phyloP scores from a whole-genome alignment of 30 jellyfish, hydroid and myxozoan species.

The Pseudorhiza aurosa region DNA sequence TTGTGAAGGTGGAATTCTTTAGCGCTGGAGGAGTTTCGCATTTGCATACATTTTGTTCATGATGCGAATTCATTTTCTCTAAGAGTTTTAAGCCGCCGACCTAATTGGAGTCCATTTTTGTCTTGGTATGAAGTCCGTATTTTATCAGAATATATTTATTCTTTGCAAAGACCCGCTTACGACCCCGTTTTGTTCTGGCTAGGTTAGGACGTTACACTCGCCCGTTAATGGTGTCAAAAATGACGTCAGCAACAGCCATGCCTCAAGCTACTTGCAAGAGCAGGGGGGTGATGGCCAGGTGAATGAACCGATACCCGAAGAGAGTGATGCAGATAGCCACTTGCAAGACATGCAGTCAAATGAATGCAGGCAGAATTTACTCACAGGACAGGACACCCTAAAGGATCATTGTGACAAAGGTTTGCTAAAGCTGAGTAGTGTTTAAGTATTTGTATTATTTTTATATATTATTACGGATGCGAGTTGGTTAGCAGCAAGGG shows the following conservation, averaged over 20 bases:
- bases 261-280: background rate
- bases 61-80: too few species aligned
- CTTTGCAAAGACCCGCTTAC: background rate
- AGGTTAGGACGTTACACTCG: constrained; percentile 67
- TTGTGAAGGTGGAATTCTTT: too few species aligned
- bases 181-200: constrained; percentile 48
- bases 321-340: constrained; percentile 9
- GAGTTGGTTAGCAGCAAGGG: too few species aligned
- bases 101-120: too few species aligned
- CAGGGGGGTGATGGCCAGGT: background rate
- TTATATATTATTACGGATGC: background rate
- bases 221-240: constrained; percentile 67
- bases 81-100: too few species aligned
- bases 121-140: too few species aligned
- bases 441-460: constrained; percentile 23
- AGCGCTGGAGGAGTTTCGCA: too few species aligned
- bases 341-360: constrained; percentile 28
- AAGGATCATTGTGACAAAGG: constrained; percentile 82
- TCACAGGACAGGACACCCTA: constrained; percentile 44
- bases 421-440: constrained; percentile 87
- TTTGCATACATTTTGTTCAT: too few species aligned
- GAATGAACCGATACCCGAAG: background rate
- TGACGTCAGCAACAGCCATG: background rate
- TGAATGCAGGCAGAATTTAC: constrained; percentile 37
- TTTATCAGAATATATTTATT: too few species aligned